Evolutionary conservation across 2,797 vertebrate species (phyloP).

Genomic region (Tinamus major): DNA sequence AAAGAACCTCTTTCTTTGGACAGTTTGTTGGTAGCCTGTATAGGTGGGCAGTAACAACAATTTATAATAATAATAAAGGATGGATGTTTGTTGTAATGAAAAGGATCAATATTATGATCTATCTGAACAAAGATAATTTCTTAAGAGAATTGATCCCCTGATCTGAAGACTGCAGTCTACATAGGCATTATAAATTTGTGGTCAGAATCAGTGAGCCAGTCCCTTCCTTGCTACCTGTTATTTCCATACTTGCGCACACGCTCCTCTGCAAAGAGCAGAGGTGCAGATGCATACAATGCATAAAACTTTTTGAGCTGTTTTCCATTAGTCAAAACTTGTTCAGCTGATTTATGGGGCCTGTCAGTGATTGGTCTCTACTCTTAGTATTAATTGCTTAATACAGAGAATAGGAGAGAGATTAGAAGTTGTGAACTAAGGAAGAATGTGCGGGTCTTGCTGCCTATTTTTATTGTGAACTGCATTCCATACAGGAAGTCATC

Average conservation of each 20-base stretch:
- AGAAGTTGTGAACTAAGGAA: neutral
- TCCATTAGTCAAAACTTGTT: neutral
- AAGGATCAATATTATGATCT: neutral
- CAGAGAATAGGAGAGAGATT: neutral
- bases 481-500: neutral
- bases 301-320: neutral
- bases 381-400: neutral
- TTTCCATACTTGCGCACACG: rapidly evolving
- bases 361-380: neutral
- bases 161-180: neutral
- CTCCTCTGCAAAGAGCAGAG: neutral
- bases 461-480: neutral
- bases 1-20: neutral
- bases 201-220: neutral
- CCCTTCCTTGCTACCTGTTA: neutral
- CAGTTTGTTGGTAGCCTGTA: neutral
- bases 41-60: neutral
- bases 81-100: neutral
- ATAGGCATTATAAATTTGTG: neutral
- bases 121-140: neutral
- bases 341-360: neutral
- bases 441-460: neutral
- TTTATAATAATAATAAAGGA: neutral
- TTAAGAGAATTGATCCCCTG: neutral
- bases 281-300: neutral